Evolutionary conservation across 2,888 invertebrate species (phyloP).

Genomic region (Lycocerus yunnanus): DNA sequence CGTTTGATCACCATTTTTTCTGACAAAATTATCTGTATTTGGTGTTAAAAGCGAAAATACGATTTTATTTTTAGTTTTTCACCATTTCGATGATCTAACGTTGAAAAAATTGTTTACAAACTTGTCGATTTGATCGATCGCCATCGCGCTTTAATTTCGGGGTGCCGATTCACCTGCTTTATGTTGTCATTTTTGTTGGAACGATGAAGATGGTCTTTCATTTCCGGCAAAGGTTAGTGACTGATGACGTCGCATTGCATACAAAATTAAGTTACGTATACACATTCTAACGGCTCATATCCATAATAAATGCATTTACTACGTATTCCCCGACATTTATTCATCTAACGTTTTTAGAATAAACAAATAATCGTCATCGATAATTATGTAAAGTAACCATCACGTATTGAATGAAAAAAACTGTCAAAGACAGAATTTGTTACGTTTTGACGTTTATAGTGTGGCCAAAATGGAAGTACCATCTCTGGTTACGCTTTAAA

Average conservation of each 20-base stretch:
- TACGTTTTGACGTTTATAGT: not conserved
- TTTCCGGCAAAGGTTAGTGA: conserved; percentile 35
- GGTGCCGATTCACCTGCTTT: not conserved
- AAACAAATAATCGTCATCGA: not conserved
- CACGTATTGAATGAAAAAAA: not conserved
- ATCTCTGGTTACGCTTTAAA: conserved; percentile 16
- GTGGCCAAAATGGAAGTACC: conserved; percentile 4
- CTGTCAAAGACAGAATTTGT: not conserved
- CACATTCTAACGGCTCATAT: conserved; percentile 24
- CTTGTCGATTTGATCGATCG: too few relatives aligned
- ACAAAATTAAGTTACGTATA: conserved; percentile 24
- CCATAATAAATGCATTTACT: conserved; percentile 25
- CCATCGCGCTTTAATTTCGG: too few relatives aligned
- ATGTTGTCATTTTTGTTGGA: not conserved
- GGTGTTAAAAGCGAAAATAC: not conserved
- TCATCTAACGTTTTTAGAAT: not conserved
- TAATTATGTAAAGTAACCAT: conserved; percentile 6
- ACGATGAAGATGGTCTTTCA: not conserved
- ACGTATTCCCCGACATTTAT: conserved; percentile 2
- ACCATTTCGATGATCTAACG: not conserved
- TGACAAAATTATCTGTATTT: not conserved
- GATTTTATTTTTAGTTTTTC: not conserved
- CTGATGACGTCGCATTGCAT: conserved; percentile 29
- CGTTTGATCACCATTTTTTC: not conserved
- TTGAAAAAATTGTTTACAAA: not conserved